Percentiles rank a stretch among this genome's conserved stretches.
Conservation (phyloP, 1,140 invertebrate genomes). For the Drosophila sp. region DNA sequence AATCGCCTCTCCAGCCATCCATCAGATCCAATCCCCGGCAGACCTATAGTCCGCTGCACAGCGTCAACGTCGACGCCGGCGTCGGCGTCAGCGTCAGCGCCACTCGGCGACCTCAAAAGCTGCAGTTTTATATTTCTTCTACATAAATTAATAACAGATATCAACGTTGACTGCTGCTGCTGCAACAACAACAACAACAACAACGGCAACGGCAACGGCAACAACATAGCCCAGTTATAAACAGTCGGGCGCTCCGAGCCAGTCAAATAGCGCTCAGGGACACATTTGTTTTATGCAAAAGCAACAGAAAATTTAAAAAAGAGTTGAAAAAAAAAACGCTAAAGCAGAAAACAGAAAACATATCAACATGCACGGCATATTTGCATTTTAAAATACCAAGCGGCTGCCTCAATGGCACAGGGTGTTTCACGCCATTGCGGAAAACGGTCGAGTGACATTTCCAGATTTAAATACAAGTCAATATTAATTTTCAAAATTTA, state of each 20-base stretch:
- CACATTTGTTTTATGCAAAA: constrained; percentile 69
- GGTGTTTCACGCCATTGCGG: constrained; percentile 30
- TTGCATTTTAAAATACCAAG: constrained; percentile 72
- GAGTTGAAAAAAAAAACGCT: constrained; percentile 28
- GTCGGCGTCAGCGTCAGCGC: constrained; percentile 29
- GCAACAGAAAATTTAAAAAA: constrained; percentile 48
- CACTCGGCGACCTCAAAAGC: constrained; percentile 63
- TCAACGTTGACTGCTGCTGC: constrained; percentile 43
- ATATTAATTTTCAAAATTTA: neutral
- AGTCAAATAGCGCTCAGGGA: constrained; percentile 78
- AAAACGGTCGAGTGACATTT: constrained; percentile 34
- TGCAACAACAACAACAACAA: constrained; percentile 49
- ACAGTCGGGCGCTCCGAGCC: constrained; percentile 53
- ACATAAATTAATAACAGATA: constrained; percentile 84
- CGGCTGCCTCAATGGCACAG: constrained; percentile 23
- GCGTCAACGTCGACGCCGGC: constrained; percentile 24
- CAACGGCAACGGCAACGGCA: constrained; percentile 49
- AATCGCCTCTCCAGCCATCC: neutral
- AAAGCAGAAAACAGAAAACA: constrained; percentile 56
- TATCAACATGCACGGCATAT: constrained; percentile 78
- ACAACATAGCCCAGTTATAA: constrained; percentile 76
- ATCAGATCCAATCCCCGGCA: constrained; percentile 15
- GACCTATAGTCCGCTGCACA: constrained; percentile 29
- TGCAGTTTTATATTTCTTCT: constrained; percentile 47
- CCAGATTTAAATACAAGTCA: constrained; percentile 4